Evolutionary conservation across 2,797 vertebrate genomes (phyloP).

Genomic region (Sitta carolinensis): DNA sequence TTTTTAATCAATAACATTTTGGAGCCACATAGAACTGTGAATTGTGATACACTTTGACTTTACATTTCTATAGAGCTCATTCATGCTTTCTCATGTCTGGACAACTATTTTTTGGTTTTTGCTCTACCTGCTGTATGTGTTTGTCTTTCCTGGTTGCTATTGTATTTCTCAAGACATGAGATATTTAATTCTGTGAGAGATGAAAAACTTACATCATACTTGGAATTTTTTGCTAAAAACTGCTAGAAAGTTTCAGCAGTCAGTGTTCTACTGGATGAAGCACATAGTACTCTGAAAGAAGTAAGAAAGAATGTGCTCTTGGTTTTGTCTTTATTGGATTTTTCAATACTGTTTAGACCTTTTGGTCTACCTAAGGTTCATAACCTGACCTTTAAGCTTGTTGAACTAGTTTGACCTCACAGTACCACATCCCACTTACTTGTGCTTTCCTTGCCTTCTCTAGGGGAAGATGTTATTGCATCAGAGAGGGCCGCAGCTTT

Average conservation of each 20-base stretch:
- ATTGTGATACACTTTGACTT: not conserved
- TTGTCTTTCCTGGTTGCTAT: not conserved
- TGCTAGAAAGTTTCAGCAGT: not conserved
- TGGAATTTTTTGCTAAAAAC: not conserved
- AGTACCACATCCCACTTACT: not conserved
- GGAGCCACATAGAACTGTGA: not conserved
- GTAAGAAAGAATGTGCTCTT: not conserved
- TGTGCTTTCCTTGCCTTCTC: not conserved
- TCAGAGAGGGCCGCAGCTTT: constrained; percentile 92
- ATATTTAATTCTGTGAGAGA: not conserved
- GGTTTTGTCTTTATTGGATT: not conserved
- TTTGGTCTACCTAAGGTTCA: not conserved
- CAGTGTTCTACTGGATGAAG: not conserved
- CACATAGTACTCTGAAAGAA: not conserved
- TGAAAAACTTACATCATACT: rapidly evolving
- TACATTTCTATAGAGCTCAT: not conserved
- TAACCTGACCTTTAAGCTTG: not conserved
- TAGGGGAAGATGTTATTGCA: constrained; percentile 94
- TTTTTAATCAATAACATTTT: not conserved
- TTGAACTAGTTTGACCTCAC: not conserved
- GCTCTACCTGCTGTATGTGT: rapidly evolving
- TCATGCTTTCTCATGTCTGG: not conserved
- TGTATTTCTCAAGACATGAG: not conserved
- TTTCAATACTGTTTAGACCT: not conserved
- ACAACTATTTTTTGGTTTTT: not conserved